These are phyloP conservation scores for Hydrophis major DNA, from an alignment of 2,797 vertebrate species.

Conservation along the genomic window DNA sequence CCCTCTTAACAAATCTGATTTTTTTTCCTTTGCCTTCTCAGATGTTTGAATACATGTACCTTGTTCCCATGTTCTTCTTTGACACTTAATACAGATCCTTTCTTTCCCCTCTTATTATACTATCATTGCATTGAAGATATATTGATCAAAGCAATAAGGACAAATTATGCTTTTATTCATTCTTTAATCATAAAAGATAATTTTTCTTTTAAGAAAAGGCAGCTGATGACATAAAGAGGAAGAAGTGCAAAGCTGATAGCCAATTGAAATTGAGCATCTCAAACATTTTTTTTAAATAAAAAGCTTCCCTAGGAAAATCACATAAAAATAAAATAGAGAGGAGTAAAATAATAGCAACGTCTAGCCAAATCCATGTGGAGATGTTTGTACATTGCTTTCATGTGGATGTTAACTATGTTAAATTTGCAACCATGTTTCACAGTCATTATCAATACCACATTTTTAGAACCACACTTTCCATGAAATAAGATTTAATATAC, in stretches of 20 bases:
- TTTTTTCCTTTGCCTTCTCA: background rate
- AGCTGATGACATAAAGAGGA: background rate
- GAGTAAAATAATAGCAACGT: background rate
- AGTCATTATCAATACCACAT: too few species aligned
- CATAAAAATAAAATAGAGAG: background rate
- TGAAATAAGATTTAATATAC: too few species aligned
- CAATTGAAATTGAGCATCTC: background rate
- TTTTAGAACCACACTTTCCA: too few species aligned
- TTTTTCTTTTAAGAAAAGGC: background rate
- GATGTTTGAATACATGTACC: background rate
- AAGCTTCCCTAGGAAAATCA: background rate
- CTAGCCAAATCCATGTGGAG: background rate
- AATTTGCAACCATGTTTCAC: too few species aligned
- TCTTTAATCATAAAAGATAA: background rate
- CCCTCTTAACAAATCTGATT: background rate
- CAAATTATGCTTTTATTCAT: background rate
- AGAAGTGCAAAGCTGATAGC: background rate
- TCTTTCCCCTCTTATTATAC: background rate
- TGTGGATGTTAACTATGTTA: background rate
- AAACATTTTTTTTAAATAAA: background rate
- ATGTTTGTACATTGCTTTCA: background rate
- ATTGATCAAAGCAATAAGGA: background rate
- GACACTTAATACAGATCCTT: background rate
- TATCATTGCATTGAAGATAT: background rate
- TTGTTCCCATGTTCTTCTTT: background rate